Percentiles rank a stretch among this genome's conserved stretches.
phyloP scores from a whole-genome alignment of 2,797 vertebrate genomes.

The Schizopygopsis pylzovi region DNA sequence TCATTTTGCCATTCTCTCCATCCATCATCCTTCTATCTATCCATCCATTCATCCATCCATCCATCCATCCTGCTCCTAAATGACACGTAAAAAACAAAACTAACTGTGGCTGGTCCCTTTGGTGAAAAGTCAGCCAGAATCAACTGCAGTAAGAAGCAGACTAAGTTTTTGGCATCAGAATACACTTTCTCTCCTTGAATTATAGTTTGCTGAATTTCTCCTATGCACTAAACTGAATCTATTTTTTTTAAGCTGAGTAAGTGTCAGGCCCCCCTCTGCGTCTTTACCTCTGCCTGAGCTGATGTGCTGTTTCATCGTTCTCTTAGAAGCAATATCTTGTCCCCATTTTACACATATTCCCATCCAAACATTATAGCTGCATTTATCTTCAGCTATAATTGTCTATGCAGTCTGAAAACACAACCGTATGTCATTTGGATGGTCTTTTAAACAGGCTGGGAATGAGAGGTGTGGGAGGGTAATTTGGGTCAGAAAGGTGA shows the following conservation, averaged over 20 bases:
- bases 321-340: not conserved
- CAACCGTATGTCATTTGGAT: not conserved
- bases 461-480: slow-evolving; percentile 22
- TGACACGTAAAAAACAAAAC: not conserved
- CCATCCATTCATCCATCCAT: too few relatives aligned
- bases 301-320: not conserved
- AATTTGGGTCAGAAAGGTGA: slow-evolving; percentile 21
- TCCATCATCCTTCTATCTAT: not conserved
- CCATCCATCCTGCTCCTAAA: not conserved
- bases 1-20: not conserved
- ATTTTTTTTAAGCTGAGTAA: not conserved
- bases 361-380: not conserved
- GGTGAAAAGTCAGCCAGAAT: too few relatives aligned
- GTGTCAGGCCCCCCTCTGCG: not conserved
- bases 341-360: slow-evolving; percentile 7
- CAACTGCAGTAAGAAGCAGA: not conserved
- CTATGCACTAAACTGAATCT: not conserved
- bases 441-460: not conserved
- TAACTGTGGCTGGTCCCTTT: not conserved
- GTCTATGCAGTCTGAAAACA: slow-evolving; percentile 26
- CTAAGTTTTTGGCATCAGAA: not conserved
- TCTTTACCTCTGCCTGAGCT: not conserved
- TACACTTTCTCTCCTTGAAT: not conserved
- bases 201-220: not conserved
- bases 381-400: slow-evolving; percentile 6